Evolutionary conservation across 1,140 invertebrate genomes (phyloP).

Genomic region (Drosophila athabasca): DNA sequence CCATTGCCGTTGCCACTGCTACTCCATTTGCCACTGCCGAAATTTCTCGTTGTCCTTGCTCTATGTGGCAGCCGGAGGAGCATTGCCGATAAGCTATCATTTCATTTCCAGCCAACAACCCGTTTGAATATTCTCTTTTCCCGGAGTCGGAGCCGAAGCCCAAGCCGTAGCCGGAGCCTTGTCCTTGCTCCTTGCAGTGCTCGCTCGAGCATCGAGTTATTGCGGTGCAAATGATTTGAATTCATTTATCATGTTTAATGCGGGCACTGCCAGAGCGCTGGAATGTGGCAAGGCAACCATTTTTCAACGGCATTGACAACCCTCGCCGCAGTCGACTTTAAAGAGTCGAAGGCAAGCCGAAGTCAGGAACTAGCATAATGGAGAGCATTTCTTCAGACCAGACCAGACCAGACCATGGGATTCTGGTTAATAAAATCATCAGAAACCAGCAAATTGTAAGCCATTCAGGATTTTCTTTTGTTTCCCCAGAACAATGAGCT

Average conservation of each 20-base stretch:
- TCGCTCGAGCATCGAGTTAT: slow-evolving; percentile 52
- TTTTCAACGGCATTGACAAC: slow-evolving; percentile 63
- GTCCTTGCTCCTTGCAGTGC: slow-evolving; percentile 10
- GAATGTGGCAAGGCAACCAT: slow-evolving; percentile 59
- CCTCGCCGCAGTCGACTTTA: slow-evolving; percentile 12
- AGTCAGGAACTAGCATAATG: slow-evolving; percentile 33
- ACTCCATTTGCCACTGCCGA: slow-evolving; percentile 44
- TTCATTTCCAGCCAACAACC: slow-evolving; percentile 66
- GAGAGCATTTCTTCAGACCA: slow-evolving; percentile 6
- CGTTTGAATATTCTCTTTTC: slow-evolving; percentile 39
- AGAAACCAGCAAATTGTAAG: no score
- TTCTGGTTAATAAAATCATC: slow-evolving; percentile 22
- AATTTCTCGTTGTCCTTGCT: slow-evolving; percentile 48
- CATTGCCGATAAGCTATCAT: slow-evolving; percentile 74
- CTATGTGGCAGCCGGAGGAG: slow-evolving; percentile 22
- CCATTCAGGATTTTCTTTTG: no score
- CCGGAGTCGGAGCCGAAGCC: background rate
- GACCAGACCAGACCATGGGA: slow-evolving; percentile 2
- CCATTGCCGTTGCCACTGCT: slow-evolving; percentile 33
- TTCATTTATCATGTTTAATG: slow-evolving; percentile 79
- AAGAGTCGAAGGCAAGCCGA: slow-evolving; percentile 7
- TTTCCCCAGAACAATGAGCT: no score
- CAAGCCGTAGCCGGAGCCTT: background rate
- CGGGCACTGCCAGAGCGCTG: slow-evolving; percentile 40
- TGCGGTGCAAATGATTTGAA: slow-evolving; percentile 77